phyloP scores from a whole-genome alignment of 2,888 invertebrate species.

The Arctia plantaginis region DNA sequence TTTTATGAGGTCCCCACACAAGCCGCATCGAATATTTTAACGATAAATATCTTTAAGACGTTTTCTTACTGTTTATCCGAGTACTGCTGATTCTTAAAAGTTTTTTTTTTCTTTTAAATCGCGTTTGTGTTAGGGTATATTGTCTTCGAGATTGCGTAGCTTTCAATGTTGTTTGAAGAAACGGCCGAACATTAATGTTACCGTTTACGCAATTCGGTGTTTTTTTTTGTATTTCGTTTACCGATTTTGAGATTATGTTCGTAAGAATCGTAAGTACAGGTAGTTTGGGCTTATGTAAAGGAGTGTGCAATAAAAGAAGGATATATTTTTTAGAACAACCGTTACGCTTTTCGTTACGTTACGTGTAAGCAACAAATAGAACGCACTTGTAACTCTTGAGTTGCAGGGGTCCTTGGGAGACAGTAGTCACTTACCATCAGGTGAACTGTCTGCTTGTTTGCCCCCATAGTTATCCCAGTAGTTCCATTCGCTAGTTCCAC shows the following conservation, averaged over 20 bases:
- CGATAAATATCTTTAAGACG: conserved; percentile 81
- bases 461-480: no score
- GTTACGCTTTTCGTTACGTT: neutral
- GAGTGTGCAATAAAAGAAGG: neutral
- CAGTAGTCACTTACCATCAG: no score
- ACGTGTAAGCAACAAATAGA: neutral
- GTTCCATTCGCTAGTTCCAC: no score
- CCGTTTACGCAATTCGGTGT: conserved; percentile 45
- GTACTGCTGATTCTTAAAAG: conserved; percentile 81
- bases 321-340: neutral
- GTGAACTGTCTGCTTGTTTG: no score
- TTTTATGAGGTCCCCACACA: conserved; percentile 72
- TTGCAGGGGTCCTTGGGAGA: no score
- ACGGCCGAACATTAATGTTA: conserved; percentile 35
- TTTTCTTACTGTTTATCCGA: conserved; percentile 80
- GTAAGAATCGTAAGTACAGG: conserved; percentile 1
- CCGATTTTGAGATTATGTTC: neutral
- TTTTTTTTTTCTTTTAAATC: conserved; percentile 51
- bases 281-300: neutral
- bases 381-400: no score
- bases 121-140: conserved; percentile 21
- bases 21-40: conserved; percentile 75
- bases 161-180: conserved; percentile 22
- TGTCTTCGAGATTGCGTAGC: conserved; percentile 23
- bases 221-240: conserved; percentile 27